phyloP scores from a whole-genome alignment of 2,888 invertebrate species.

The Hypomecis punctinalis region DNA sequence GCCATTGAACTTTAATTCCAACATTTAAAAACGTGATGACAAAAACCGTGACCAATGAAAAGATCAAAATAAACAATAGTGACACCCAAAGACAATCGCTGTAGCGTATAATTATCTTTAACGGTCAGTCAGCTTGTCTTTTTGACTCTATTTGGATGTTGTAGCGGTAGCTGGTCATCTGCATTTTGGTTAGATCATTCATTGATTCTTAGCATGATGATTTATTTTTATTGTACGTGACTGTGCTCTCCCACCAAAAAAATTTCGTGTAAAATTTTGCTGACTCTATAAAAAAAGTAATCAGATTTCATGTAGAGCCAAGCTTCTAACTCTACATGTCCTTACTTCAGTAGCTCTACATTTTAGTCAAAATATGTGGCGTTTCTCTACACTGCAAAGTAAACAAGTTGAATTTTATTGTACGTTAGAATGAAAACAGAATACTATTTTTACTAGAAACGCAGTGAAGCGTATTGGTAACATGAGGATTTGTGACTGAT shows the following conservation, averaged over 20 bases:
- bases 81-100: slow-evolving; percentile 41
- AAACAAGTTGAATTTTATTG: neutral
- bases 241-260: too few species aligned
- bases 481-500: slow-evolving; percentile 12
- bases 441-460: slow-evolving; percentile 9
- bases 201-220: too few species aligned
- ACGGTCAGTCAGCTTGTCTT: slow-evolving; percentile 37
- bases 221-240: too few species aligned
- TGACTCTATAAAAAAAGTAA: too few species aligned
- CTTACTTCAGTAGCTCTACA: too few species aligned
- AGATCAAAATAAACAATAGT: slow-evolving; percentile 41
- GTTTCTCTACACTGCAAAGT: too few species aligned
- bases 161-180: neutral
- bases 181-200: too few species aligned
- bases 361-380: too few species aligned
- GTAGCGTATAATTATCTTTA: slow-evolving; percentile 46
- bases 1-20: slow-evolving; percentile 38
- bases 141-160: slow-evolving; percentile 19
- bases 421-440: slow-evolving; percentile 8
- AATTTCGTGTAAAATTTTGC: too few species aligned
- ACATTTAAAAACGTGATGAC: slow-evolving; percentile 23
- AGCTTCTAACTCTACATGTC: too few species aligned
- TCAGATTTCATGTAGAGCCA: too few species aligned
- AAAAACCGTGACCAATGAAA: slow-evolving; percentile 33
- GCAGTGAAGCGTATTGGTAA: slow-evolving; percentile 13